These are phyloP conservation scores for Teleogryllus occipitalis DNA, from an alignment of 1,140 invertebrate genomes.

Conservation along the genomic window DNA sequence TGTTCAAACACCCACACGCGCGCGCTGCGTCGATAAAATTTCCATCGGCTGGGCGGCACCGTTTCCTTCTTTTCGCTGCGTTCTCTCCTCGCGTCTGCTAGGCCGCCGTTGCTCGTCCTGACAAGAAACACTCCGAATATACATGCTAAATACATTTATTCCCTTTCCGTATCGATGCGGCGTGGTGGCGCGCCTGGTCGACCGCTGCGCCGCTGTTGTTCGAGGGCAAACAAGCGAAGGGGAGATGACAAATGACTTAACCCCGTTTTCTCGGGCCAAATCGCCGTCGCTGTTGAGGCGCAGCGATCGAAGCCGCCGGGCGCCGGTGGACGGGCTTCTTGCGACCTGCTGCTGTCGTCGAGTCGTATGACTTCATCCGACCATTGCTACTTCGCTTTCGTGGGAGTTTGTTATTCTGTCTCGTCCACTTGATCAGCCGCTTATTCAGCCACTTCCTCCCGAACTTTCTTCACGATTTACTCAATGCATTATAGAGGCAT, in stretches of 20 bases:
- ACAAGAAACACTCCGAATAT: not conserved
- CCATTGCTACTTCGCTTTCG: no score
- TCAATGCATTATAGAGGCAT: no score
- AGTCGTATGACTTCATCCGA: no score
- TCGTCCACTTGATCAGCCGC: no score
- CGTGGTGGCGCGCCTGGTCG: not conserved
- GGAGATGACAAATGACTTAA: not conserved
- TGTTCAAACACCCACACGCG: not conserved
- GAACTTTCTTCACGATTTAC: no score
- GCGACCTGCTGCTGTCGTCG: no score
- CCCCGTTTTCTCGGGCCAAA: not conserved
- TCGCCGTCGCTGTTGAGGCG: not conserved
- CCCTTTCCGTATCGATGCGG: not conserved
- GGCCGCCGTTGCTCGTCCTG: not conserved
- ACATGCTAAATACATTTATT: not conserved
- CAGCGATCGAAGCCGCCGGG: not conserved
- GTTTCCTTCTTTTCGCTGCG: not conserved
- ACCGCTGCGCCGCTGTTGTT: not conserved
- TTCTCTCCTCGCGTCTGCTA: not conserved
- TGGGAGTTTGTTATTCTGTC: no score
- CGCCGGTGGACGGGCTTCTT: no score
- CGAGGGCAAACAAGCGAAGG: not conserved
- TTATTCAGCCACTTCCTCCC: no score
- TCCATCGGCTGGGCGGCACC: no score
- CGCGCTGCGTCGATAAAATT: not conserved